These are phyloP conservation scores for Tursiops truncatus DNA, from an alignment of 2,113 vertebrate species.

Conservation along the genomic window DNA sequence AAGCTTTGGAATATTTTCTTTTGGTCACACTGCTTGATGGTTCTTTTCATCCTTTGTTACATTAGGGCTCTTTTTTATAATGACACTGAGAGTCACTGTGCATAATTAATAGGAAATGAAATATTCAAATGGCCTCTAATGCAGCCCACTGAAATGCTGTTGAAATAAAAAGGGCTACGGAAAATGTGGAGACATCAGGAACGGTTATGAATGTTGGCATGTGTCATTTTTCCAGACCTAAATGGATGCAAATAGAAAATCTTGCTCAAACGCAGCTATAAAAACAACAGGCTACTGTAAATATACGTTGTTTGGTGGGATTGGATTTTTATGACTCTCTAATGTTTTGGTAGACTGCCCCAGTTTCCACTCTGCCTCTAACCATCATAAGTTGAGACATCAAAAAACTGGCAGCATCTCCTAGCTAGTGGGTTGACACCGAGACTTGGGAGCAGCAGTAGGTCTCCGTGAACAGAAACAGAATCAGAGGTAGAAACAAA, in stretches of 20 bases:
- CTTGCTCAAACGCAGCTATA: conserved; percentile 89
- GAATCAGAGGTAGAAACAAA: conserved; percentile 62
- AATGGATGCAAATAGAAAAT: conserved; percentile 91
- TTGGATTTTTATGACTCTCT: conserved; percentile 83
- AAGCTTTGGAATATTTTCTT: conserved; percentile 96
- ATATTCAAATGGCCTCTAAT: conserved; percentile 99
- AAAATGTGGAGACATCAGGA: conserved; percentile 90
- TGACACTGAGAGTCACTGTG: conserved; percentile 99
- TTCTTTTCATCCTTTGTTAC: conserved; percentile 99
- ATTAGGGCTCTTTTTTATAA: conserved; percentile 98
- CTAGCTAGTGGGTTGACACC: conserved; percentile 65
- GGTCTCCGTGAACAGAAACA: conserved; percentile 70
- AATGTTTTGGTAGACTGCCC: conserved; percentile 71
- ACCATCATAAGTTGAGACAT: conserved; percentile 82
- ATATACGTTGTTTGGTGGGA: conserved; percentile 83
- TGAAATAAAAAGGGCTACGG: conserved; percentile 93
- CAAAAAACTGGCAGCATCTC: conserved; percentile 80
- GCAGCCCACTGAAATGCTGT: conserved; percentile 95
- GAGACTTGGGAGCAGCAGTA: conserved; percentile 71
- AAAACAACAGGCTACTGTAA: conserved; percentile 85
- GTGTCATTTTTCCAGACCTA: conserved; percentile 95
- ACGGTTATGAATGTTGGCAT: conserved; percentile 92
- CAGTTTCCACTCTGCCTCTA: conserved; percentile 75
- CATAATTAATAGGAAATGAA: conserved; percentile 99
- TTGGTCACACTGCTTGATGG: conserved; percentile 92